phyloP scores from a whole-genome alignment of 1,140 invertebrate genomes.

The Atta colombica region DNA sequence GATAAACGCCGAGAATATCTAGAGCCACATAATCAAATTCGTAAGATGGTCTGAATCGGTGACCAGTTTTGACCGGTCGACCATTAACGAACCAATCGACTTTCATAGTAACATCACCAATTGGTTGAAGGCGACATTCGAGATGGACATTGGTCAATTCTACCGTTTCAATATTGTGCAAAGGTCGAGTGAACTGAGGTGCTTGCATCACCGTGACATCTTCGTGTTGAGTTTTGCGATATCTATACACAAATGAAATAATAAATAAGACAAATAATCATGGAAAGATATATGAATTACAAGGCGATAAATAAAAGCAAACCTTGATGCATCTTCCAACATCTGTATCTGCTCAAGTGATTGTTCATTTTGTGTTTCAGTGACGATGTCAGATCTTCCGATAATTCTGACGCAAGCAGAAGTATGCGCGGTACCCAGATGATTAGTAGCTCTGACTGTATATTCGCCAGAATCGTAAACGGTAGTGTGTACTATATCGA shows the following conservation, averaged over 20 bases:
- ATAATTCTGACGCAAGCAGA: constrained; percentile 95
- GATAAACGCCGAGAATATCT: constrained; percentile 98
- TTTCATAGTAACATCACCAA: constrained; percentile 97
- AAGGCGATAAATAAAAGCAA: neutral
- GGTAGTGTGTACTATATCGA: constrained; percentile 96
- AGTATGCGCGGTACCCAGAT: constrained; percentile 96
- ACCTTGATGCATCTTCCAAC: constrained; percentile 93
- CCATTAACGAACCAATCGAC: constrained; percentile 99
- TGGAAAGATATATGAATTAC: neutral
- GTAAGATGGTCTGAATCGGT: constrained; percentile 97
- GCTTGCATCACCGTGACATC: constrained; percentile 93
- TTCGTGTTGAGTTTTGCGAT: constrained; percentile 90
- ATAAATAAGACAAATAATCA: constrained; percentile 33
- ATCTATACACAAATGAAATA: constrained; percentile 79
- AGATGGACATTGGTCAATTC: constrained; percentile 97
- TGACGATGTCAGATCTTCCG: constrained; percentile 94
- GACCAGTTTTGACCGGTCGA: constrained; percentile 94
- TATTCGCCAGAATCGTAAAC: constrained; percentile 97
- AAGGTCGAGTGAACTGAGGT: constrained; percentile 94
- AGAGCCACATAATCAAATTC: constrained; percentile 99
- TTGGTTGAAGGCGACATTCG: constrained; percentile 96
- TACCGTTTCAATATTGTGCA: constrained; percentile 96
- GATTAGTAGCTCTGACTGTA: constrained; percentile 96
- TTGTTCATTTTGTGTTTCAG: constrained; percentile 97
- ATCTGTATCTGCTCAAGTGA: constrained; percentile 97